Percentiles rank a stretch among this genome's conserved stretches.
phyloP scores from a whole-genome alignment of 1,140 invertebrate species.

The Planococcus citri region DNA sequence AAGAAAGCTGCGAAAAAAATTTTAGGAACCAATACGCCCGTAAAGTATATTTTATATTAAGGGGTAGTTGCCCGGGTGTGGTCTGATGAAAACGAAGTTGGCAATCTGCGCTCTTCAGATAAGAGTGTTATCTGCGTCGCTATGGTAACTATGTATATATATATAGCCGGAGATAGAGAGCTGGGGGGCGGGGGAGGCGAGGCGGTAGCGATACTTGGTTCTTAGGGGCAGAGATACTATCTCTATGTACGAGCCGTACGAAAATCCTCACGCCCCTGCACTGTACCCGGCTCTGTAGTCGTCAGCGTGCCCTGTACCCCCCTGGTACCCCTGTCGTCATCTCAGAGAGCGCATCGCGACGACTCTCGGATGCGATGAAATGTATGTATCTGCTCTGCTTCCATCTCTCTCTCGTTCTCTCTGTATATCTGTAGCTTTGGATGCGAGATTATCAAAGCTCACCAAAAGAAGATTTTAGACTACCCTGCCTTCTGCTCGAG shows the following conservation, averaged over 20 bases:
- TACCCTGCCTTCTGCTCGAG: no score
- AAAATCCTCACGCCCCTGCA: background rate
- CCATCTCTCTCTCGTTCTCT: no score
- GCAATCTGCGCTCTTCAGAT: conserved; percentile 18
- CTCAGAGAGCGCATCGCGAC: no score
- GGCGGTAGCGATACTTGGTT: background rate
- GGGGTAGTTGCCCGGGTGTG: conserved; percentile 17
- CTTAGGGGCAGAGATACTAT: background rate
- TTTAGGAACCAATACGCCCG: conserved; percentile 14
- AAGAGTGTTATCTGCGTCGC: conserved; percentile 19
- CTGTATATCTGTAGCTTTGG: no score
- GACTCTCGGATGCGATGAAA: no score
- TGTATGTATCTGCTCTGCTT: no score
- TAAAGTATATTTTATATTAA: conserved; percentile 20
- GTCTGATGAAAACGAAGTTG: conserved; percentile 20
- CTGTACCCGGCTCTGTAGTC: no score
- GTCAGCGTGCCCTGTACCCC: no score
- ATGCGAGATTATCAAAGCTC: background rate
- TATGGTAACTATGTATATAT: background rate
- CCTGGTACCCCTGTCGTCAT: no score
- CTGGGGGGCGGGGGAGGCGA: no score
- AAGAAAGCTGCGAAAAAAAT: background rate
- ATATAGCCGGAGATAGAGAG: no score
- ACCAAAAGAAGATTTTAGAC: background rate
- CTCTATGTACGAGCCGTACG: background rate